Conservation (phyloP, 2,888 invertebrate genomes). For the Rotaria magnacalcarata region DNA sequence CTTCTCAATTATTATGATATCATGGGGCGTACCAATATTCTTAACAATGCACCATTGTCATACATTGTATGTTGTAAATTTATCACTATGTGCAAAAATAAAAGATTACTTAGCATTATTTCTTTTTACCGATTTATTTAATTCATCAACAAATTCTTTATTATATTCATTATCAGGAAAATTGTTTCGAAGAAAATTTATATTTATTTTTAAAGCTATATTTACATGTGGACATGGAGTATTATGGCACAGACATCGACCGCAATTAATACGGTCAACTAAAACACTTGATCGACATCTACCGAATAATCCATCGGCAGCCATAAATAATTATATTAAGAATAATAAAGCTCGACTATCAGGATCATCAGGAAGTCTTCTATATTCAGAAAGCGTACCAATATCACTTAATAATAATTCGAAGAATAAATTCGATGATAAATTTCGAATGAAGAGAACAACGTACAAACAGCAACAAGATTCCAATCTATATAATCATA, state of each 20-base stretch:
- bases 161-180: constrained; percentile 25
- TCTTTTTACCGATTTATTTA: not conserved
- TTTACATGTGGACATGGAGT: not conserved
- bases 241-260: not conserved
- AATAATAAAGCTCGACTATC: not conserved
- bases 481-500: not conserved
- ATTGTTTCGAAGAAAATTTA: not conserved
- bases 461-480: not conserved
- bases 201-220: not conserved
- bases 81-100: not conserved
- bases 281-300: not conserved
- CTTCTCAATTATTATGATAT: not conserved
- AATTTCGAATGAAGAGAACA: not conserved
- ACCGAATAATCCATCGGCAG: not conserved
- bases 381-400: not conserved
- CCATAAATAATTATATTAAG: not conserved
- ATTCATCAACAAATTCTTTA: constrained; percentile 20
- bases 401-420: not conserved
- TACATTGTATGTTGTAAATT: not conserved
- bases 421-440: not conserved
- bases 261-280: not conserved
- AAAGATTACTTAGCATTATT: not conserved
- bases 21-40: not conserved
- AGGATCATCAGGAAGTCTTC: not conserved
- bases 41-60: constrained; percentile 21